Evolutionary conservation across 92 coral and sea anemone genomes (phyloP).

Genomic region (Palythoa caribaeorum): DNA sequence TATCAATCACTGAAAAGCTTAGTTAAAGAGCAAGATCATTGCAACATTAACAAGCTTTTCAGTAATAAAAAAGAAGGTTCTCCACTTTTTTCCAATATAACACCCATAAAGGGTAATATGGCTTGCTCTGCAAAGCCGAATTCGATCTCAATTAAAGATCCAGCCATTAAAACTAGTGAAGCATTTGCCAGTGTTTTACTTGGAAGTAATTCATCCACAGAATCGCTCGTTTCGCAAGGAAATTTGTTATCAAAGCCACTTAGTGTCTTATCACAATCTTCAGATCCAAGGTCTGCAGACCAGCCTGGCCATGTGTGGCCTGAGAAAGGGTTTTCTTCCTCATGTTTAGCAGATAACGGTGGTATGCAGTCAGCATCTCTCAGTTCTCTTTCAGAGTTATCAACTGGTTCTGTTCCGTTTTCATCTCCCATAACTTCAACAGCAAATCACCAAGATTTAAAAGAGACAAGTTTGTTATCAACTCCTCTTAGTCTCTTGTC

Average conservation of each 20-base stretch:
- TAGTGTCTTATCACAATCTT: conserved; percentile 15
- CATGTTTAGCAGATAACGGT: neutral
- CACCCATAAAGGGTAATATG: neutral
- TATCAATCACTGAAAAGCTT: neutral
- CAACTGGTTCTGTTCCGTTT: neutral
- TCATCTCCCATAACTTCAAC: neutral
- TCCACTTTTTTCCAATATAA: neutral
- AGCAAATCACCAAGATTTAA: neutral
- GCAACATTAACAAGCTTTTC: neutral
- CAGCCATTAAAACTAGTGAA: neutral
- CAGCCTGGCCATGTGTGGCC: neutral
- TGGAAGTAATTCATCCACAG: neutral
- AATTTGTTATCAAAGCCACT: conserved; percentile 22
- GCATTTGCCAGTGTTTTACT: neutral
- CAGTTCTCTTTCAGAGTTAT: neutral
- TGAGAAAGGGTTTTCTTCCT: neutral
- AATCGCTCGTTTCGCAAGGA: neutral
- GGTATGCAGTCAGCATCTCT: neutral
- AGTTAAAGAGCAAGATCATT: neutral
- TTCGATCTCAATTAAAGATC: neutral
- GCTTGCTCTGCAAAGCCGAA: too few relatives aligned
- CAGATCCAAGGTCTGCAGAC: neutral
- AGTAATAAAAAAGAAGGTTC: neutral
- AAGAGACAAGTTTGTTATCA: conserved; percentile 24
- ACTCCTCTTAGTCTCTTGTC: conserved; percentile 28